Conservation (phyloP, 2,113 vertebrate genomes). For the Verasper variegatus region DNA sequence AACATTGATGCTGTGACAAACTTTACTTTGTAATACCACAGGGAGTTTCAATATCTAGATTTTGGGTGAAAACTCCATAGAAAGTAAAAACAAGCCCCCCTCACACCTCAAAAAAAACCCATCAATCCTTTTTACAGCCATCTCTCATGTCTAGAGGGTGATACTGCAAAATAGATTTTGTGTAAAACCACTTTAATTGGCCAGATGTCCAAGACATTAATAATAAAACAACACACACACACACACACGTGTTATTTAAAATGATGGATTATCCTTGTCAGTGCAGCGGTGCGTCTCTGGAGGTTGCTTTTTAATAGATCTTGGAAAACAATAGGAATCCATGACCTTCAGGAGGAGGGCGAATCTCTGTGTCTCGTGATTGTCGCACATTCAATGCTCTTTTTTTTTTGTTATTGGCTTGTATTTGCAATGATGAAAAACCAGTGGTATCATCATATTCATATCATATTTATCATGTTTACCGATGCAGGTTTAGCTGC, state of each 20-base stretch:
- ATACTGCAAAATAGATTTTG: neutral
- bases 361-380: neutral
- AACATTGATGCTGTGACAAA: neutral
- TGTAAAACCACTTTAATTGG: constrained; percentile 17
- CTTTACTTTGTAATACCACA: neutral
- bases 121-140: too few species aligned
- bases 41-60: neutral
- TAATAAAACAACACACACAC: neutral
- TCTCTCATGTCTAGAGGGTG: neutral
- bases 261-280: constrained; percentile 50
- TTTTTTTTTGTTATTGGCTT: neutral
- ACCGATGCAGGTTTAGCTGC: constrained; percentile 14
- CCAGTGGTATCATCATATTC: constrained; percentile 19
- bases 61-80: neutral
- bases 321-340: constrained; percentile 34
- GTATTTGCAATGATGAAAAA: constrained; percentile 18
- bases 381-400: neutral
- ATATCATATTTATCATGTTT: constrained; percentile 22
- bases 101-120: fast-evolving
- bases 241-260: constrained; percentile 7
- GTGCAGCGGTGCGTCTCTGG: constrained; percentile 11
- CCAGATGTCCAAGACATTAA: neutral
- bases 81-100: neutral
- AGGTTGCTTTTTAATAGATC: constrained; percentile 53
- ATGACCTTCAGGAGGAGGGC: constrained; percentile 29